Conservation (phyloP, 2,113 vertebrate species). For the Cyanoliseus patagonus region DNA sequence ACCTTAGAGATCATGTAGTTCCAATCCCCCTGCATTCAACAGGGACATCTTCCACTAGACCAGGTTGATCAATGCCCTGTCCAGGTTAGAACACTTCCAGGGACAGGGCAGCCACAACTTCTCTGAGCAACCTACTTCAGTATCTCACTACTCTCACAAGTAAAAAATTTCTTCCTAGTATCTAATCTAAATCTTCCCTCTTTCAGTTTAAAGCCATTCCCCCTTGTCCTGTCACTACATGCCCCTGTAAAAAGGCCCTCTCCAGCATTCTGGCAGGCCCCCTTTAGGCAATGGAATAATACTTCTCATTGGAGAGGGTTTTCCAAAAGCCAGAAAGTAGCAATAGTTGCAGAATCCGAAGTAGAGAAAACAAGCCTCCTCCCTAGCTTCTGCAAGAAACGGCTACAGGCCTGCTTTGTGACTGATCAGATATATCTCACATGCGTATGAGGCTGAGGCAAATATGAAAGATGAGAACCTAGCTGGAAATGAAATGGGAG, state of each 20-base stretch:
- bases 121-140: not conserved
- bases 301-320: not conserved
- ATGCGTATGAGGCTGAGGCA: not conserved
- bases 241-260: not conserved
- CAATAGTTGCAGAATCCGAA: not conserved
- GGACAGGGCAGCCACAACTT: not conserved
- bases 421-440: not conserved
- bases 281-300: not conserved
- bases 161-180: not conserved
- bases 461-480: not conserved
- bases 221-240: not conserved
- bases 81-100: not conserved
- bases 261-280: not conserved
- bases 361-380: not conserved
- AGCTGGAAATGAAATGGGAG: not conserved
- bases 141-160: not conserved
- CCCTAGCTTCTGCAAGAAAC: not conserved
- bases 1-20: not conserved
- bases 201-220: not conserved
- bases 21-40: not conserved
- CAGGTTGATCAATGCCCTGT: not conserved
- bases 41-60: not conserved
- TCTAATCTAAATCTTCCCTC: not conserved
- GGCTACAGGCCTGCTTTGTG: not conserved
- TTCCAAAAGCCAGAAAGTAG: not conserved